Conservation (phyloP, 2,888 invertebrate species). For the Volucella inflata region DNA sequence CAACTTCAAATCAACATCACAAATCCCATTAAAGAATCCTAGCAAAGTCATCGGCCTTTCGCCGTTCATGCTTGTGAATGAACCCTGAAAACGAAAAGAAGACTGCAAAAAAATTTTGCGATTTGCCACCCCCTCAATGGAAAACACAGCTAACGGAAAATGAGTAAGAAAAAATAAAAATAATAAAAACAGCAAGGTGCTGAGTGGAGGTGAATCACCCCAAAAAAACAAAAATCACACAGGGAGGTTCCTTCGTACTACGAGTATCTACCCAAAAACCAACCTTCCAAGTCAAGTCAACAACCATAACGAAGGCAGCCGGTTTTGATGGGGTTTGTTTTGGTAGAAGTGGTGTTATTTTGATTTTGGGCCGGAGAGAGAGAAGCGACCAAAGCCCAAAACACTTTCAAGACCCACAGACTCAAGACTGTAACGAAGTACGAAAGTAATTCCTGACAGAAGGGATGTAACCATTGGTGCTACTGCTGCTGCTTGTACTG, state of each 20-base stretch:
- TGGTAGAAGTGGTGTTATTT: background rate
- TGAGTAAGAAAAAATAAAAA: slow-evolving; percentile 10
- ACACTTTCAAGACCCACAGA: no score
- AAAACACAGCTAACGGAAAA: slow-evolving; percentile 28
- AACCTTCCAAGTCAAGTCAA: background rate
- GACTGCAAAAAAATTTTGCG: slow-evolving; percentile 25
- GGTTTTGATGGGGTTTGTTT: no score
- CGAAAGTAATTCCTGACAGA: slow-evolving; percentile 29
- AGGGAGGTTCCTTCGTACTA: slow-evolving; percentile 32
- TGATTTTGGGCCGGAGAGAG: slow-evolving; percentile 20
- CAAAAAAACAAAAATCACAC: slow-evolving; percentile 7
- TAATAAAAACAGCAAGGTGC: slow-evolving; percentile 17
- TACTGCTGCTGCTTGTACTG: slow-evolving; percentile 7
- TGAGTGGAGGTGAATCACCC: slow-evolving; percentile 58
- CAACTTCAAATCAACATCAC: slow-evolving; percentile 23
- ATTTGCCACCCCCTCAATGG: slow-evolving; percentile 16
- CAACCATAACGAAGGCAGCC: background rate
- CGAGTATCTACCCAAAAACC: background rate
- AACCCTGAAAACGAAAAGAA: slow-evolving; percentile 41
- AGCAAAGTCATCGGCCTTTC: slow-evolving; percentile 58
- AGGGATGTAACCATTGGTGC: slow-evolving; percentile 1
- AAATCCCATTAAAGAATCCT: slow-evolving; percentile 56
- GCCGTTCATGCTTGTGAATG: slow-evolving; percentile 33
- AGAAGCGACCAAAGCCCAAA: slow-evolving; percentile 39
- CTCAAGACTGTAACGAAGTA: slow-evolving; percentile 15